phyloP scores from a whole-genome alignment of 2,113 vertebrate genomes.

The Pituophis catenifer region DNA sequence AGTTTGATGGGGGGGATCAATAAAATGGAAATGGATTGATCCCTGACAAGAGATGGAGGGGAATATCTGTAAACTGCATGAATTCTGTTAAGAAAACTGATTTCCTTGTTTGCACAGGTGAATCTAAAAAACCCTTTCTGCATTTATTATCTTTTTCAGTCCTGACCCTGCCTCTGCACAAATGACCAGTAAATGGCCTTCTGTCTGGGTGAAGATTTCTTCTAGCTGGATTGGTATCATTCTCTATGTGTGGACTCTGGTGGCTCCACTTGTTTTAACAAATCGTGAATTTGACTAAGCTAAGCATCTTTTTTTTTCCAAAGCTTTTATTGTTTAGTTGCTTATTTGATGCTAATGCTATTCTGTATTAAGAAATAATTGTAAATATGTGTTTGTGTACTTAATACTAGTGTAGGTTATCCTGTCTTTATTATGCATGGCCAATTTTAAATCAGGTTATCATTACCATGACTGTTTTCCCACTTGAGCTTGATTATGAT shows the following conservation, averaged over 20 bases:
- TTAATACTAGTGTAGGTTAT: constrained; percentile 45
- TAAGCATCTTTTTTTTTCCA: not conserved
- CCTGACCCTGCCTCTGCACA: constrained; percentile 82
- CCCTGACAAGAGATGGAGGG: not conserved
- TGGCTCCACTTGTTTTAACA: constrained; percentile 92
- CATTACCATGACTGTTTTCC: constrained; percentile 52
- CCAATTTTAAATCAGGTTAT: constrained; percentile 49
- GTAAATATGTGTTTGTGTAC: constrained; percentile 52
- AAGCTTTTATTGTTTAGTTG: not conserved
- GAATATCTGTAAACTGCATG: not conserved
- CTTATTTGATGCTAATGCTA: constrained; percentile 57
- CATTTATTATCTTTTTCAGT: constrained; percentile 47
- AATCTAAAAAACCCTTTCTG: not conserved
- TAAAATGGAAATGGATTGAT: not conserved
- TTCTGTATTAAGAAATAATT: constrained; percentile 49
- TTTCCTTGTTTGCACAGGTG: not conserved
- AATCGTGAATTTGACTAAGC: constrained; percentile 95
- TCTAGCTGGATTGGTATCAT: constrained; percentile 96
- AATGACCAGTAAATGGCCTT: constrained; percentile 95
- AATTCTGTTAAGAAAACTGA: not conserved
- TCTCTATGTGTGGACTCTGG: constrained; percentile 95
- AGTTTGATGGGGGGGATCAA: not conserved
- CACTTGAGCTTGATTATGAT: constrained; percentile 49
- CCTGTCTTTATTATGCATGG: constrained; percentile 68
- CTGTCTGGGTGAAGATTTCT: constrained; percentile 98